Evolutionary conservation across 2,113 vertebrate species (phyloP).

Genomic region (Hyla sarda): DNA sequence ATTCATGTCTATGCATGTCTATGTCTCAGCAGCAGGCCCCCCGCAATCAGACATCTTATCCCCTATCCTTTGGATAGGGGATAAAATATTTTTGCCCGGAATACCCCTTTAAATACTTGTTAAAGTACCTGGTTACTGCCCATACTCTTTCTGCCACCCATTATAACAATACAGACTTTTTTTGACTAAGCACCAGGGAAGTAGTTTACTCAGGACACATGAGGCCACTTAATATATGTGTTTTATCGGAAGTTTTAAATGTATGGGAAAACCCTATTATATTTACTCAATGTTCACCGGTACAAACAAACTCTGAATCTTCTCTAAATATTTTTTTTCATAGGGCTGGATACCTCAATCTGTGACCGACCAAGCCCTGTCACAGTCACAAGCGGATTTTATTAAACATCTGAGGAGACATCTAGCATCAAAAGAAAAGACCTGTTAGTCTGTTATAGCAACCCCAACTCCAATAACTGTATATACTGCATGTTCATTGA

Average conservation of each 20-base stretch:
- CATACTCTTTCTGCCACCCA: too few species aligned
- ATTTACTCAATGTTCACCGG: neutral
- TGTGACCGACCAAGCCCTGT: slow-evolving; percentile 73
- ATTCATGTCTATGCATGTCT: too few species aligned
- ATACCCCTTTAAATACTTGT: too few species aligned
- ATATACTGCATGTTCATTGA: neutral
- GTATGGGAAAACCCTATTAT: neutral
- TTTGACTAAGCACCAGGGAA: neutral
- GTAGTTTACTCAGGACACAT: neutral
- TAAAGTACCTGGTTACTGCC: too few species aligned
- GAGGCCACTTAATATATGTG: neutral
- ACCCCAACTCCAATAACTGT: neutral
- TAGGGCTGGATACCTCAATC: slow-evolving; percentile 83
- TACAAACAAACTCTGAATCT: neutral
- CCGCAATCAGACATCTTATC: too few species aligned
- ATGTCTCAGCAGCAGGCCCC: too few species aligned
- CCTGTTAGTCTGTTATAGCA: neutral
- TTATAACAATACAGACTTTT: neutral
- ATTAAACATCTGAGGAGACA: slow-evolving; percentile 71
- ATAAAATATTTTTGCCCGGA: too few species aligned
- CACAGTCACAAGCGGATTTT: slow-evolving; percentile 77
- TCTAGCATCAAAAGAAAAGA: slow-evolving; percentile 43
- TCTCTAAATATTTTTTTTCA: slow-evolving; percentile 13
- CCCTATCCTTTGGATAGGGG: too few species aligned
- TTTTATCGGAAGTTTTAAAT: neutral